Base-by-base conservation (phyloP, 2,888 invertebrate genomes). In the Drosophila picticornis region DNA sequence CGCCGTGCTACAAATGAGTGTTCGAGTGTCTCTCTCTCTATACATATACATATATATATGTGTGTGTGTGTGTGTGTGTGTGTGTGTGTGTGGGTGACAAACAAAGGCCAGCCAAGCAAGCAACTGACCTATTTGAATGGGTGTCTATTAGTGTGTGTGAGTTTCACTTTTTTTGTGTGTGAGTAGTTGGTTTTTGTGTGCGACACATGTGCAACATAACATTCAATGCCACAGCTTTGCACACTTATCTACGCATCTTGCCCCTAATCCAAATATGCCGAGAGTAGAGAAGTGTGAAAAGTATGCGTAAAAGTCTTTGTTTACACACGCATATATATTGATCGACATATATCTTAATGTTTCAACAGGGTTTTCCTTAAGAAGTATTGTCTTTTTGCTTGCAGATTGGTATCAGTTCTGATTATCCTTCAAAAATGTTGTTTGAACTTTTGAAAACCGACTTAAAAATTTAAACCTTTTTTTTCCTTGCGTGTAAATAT, bases 121-220 rank as follows among this genome's bases (percentile, higher is more conserved):
- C 75, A 59, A 69, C 55, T 70, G 59, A 69, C 63, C 75, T 52
- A 75, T 74, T 75, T 75, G 58, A 25, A 50, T 55, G 40, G 51
- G 32, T 52, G 0, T 16, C n/a, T 13, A 7, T 32, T 9, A 27
- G 64, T 64, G 36, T 56, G 36, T 34, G 51, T 36, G 38, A 22
- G 9, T 16, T 36, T 16, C 5, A 5, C 6, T 19, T 19, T 31
- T 43, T 43, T 13, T 34, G 6, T 36, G 32, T 48, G n/a, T 52
- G 57, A 31, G 11, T 52, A 31, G 27, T 38, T 27, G 27, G 56
- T 56, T 56, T 13, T 38, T 34, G 27, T 57, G n/a, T 50, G 22
- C 27, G 38, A 57, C 34, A 65, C 68, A 34, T 58, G 57, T 53
- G 43, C 43, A 31, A 25, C n/a, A 27, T 46, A 36, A 57, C 32